These are phyloP conservation scores for Amblyteles armatorius DNA, from an alignment of 2,888 invertebrate species.

Conservation along the genomic window DNA sequence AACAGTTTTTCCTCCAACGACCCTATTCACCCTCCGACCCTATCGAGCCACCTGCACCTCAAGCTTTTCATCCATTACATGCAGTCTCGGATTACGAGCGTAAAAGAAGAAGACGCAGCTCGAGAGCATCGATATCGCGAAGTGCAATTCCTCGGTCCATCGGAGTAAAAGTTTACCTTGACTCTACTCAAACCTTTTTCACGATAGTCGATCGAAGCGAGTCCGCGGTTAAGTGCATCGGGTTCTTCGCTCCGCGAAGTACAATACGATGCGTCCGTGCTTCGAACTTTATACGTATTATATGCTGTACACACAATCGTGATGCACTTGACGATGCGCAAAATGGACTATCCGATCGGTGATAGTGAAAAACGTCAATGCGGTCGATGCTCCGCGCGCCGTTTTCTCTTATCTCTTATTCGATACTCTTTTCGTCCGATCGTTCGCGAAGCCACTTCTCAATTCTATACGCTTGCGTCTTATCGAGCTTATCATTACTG, in stretches of 20 bases:
- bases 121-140: slow-evolving; percentile 3
- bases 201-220: slow-evolving; percentile 41
- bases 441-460: slow-evolving; percentile 30
- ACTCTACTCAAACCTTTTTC: slow-evolving; percentile 15
- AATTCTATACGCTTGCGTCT: slow-evolving; percentile 33
- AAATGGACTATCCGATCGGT: slow-evolving; percentile 50
- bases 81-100: background rate
- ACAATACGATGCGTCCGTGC: slow-evolving; percentile 26
- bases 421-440: slow-evolving; percentile 15
- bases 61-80: background rate
- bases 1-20: too few relatives aligned
- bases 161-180: slow-evolving; percentile 16
- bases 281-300: background rate
- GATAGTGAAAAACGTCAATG: slow-evolving; percentile 50
- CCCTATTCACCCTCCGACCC: too few relatives aligned
- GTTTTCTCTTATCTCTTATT: slow-evolving; percentile 56
- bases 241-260: slow-evolving; percentile 25
- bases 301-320: background rate
- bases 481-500: slow-evolving; percentile 59
- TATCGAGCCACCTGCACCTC: background rate
- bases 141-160: slow-evolving; percentile 10
- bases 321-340: slow-evolving; percentile 60
- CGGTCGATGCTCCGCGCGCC: slow-evolving; percentile 23
- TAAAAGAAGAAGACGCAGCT: background rate
- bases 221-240: slow-evolving; percentile 45